Percentiles rank a stretch among this genome's conserved stretches.
phyloP scores from a whole-genome alignment of 2,888 invertebrate genomes.

The Drosophila mercatorum region DNA sequence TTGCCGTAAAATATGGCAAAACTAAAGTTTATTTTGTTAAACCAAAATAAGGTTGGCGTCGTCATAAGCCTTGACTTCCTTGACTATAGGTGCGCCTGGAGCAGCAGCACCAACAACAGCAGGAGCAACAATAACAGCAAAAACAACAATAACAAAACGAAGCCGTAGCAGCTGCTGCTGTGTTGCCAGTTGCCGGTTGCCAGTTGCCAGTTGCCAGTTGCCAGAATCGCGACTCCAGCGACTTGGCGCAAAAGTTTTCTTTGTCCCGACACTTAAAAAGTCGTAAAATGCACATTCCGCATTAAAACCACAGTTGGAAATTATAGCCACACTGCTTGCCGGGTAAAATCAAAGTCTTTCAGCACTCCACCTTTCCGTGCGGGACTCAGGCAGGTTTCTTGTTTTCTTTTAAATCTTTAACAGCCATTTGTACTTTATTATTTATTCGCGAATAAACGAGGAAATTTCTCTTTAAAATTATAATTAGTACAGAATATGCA shows the following conservation, averaged over 20 bases:
- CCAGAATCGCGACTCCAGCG: constrained; percentile 11
- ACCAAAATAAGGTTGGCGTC: constrained; percentile 60
- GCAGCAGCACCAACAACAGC: constrained; percentile 6
- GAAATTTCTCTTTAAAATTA: neutral
- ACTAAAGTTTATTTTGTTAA: constrained; percentile 61
- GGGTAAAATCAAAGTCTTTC: neutral
- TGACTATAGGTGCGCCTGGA: constrained; percentile 36
- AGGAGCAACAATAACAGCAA: constrained; percentile 7
- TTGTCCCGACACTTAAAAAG: constrained; percentile 75
- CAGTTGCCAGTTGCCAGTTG: constrained; percentile 20
- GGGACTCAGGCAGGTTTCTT: constrained; percentile 52
- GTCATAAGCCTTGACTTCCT: constrained; percentile 39
- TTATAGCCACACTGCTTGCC: constrained; percentile 58
- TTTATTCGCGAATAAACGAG: no score
- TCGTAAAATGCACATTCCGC: constrained; percentile 77
- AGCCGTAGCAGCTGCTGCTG: constrained; percentile 19
- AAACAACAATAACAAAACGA: constrained; percentile 11
- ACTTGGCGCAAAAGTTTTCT: constrained; percentile 65
- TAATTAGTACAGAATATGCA: neutral
- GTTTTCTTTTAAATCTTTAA: constrained; percentile 18
- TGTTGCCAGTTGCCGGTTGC: constrained; percentile 11
- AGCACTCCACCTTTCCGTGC: neutral
- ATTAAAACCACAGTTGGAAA: constrained; percentile 68
- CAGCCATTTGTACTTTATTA: neutral
- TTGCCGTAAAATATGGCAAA: constrained; percentile 55